Conservation (phyloP, 2,888 invertebrate species). For the Hydrotaea cyrtoneurina region DNA sequence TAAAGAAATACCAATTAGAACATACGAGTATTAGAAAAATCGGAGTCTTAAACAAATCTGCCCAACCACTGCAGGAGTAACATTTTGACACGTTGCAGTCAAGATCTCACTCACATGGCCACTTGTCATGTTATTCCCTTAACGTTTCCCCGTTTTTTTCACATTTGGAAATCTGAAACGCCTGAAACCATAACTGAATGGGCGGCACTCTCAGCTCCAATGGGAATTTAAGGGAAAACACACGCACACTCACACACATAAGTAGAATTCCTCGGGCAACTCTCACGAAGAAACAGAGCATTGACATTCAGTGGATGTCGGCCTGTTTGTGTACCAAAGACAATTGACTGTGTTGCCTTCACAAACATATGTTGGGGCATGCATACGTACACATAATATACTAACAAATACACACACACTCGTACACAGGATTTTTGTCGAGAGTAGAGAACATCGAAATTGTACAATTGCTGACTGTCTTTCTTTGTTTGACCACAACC, state of each 20-base stretch:
- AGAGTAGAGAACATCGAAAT: background rate
- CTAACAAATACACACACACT: background rate
- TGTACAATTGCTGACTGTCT: background rate
- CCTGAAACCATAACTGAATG: background rate
- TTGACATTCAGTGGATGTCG: background rate
- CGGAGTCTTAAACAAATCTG: too few relatives aligned
- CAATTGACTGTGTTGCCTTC: background rate
- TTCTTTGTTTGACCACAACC: background rate
- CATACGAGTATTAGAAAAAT: too few relatives aligned
- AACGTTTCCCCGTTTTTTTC: background rate
- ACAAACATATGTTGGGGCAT: background rate
- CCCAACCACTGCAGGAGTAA: too few relatives aligned
- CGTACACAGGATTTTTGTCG: background rate
- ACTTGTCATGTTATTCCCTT: background rate
- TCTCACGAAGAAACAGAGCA: background rate
- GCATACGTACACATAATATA: background rate
- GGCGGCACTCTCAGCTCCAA: too few relatives aligned
- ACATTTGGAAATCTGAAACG: background rate
- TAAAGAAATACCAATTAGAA: too few relatives aligned
- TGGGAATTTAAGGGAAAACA: too few relatives aligned
- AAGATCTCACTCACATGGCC: background rate
- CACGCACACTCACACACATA: too few relatives aligned
- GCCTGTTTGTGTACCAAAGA: background rate
- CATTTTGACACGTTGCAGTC: background rate
- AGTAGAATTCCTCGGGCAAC: background rate